Percentiles rank a stretch among this genome's conserved stretches.
Evolutionary conservation across 1,140 invertebrate species (phyloP).

Genomic region (Penaeus chinensis): DNA sequence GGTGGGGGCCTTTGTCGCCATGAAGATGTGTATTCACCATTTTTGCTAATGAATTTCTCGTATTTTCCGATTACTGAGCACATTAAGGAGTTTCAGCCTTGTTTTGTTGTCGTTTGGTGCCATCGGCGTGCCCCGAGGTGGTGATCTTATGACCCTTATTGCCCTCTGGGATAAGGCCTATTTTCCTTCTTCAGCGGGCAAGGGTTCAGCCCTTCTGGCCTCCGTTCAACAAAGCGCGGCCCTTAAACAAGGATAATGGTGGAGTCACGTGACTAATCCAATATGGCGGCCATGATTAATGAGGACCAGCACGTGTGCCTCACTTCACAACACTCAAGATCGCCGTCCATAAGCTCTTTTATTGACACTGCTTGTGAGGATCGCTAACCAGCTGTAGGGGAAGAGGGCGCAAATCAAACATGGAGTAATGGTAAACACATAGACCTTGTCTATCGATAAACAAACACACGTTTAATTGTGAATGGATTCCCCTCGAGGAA

Average conservation of each 20-base stretch:
- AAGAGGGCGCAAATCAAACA: too few species aligned
- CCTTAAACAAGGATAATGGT: slow-evolving; percentile 56
- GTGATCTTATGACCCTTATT: neutral
- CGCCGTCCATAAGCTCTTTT: neutral
- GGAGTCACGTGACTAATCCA: slow-evolving; percentile 58
- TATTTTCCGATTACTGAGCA: slow-evolving; percentile 61
- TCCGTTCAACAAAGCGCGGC: slow-evolving; percentile 46
- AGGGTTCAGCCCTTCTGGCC: slow-evolving; percentile 13
- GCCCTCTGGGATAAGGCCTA: neutral
- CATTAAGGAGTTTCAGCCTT: slow-evolving; percentile 41
- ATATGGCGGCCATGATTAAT: slow-evolving; percentile 58
- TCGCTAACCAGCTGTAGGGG: neutral
- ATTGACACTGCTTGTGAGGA: slow-evolving; percentile 23
- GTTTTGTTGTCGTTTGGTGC: slow-evolving; percentile 1
- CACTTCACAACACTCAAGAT: slow-evolving; percentile 27
- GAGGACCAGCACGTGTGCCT: slow-evolving; percentile 30
- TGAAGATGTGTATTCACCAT: slow-evolving; percentile 47
- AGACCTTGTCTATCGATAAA: neutral
- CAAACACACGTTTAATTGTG: neutral
- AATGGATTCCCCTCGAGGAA: too few species aligned
- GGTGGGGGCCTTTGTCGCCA: slow-evolving; percentile 34
- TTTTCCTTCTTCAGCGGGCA: neutral
- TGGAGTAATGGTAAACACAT: slow-evolving; percentile 1
- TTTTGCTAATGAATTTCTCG: slow-evolving; percentile 58
- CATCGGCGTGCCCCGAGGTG: neutral